Conservation (phyloP, 2,113 vertebrate genomes). For the Chaetodon trifascialis region DNA sequence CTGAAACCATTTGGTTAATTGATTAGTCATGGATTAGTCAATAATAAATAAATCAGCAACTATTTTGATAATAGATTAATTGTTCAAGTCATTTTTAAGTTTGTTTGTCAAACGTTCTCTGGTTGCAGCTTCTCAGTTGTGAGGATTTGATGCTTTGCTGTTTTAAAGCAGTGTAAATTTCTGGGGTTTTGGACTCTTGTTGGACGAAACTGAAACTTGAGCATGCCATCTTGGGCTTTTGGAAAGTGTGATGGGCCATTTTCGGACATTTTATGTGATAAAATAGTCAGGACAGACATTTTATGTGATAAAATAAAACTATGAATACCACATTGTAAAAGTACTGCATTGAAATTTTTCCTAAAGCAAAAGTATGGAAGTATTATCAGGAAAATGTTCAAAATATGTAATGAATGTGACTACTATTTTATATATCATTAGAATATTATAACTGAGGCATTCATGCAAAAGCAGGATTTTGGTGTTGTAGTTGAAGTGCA, state of each 20-base stretch:
- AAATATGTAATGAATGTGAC: too few species aligned
- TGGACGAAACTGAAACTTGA: background rate
- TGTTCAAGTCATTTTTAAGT: background rate
- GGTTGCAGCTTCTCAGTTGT: background rate
- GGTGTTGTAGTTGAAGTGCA: too few species aligned
- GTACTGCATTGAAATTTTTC: too few species aligned
- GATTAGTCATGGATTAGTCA: background rate
- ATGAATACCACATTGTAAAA: too few species aligned
- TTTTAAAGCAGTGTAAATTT: background rate
- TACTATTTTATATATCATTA: too few species aligned
- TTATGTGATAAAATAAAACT: background rate
- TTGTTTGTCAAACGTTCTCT: too few species aligned
- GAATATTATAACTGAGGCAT: too few species aligned
- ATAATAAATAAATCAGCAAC: background rate
- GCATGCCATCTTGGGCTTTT: background rate
- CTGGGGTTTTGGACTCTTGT: background rate
- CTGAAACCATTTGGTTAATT: background rate
- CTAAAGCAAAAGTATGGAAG: too few species aligned
- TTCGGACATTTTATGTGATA: background rate
- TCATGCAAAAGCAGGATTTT: too few species aligned
- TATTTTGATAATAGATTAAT: background rate
- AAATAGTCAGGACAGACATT: background rate
- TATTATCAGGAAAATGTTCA: too few species aligned
- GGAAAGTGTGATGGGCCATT: background rate
- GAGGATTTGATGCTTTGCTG: background rate